These are phyloP conservation scores for Poeciliopsis gracilis DNA, from an alignment of 2,797 vertebrate species.

Conservation along the genomic window DNA sequence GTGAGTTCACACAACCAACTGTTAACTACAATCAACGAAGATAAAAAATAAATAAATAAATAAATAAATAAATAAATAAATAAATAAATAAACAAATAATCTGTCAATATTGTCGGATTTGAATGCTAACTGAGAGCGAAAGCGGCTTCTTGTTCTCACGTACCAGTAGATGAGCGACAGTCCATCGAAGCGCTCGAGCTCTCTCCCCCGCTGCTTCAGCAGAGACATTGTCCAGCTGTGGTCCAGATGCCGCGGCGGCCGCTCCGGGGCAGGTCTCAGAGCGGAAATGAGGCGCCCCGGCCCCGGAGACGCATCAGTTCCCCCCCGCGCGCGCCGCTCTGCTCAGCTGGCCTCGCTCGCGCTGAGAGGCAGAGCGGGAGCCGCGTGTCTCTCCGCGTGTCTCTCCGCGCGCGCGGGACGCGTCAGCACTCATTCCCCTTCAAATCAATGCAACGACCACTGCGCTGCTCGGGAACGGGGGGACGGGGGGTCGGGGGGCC, in stretches of 20 bases:
- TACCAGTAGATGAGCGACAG: conserved; percentile 92
- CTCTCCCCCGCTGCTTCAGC: conserved; percentile 80
- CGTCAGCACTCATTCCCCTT: conserved; percentile 69
- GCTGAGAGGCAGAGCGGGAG: not conserved
- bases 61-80: too few species aligned
- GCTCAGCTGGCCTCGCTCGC: conserved; percentile 19
- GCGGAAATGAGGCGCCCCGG: conserved; percentile 13
- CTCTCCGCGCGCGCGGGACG: conserved; percentile 53
- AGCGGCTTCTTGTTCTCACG: conserved; percentile 33
- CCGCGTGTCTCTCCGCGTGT: conserved; percentile 23
- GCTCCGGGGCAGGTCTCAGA: not conserved
- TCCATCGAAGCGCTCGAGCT: conserved; percentile 86
- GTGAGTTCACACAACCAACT: not conserved
- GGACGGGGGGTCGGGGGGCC: conserved; percentile 53
- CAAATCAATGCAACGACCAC: conserved; percentile 55
- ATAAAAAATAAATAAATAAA: too few species aligned
- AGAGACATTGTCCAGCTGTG: conserved; percentile 81
- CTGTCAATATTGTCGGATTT: not conserved
- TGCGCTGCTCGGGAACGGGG: conserved; percentile 28
- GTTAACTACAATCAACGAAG: not conserved
- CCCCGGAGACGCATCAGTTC: conserved; percentile 39
- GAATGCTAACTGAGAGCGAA: not conserved
- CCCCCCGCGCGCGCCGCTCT: not conserved
- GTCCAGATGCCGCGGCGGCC: not conserved
- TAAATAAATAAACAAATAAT: not conserved